phyloP scores from a whole-genome alignment of 2,888 invertebrate genomes.

The Drosophila falleni region DNA sequence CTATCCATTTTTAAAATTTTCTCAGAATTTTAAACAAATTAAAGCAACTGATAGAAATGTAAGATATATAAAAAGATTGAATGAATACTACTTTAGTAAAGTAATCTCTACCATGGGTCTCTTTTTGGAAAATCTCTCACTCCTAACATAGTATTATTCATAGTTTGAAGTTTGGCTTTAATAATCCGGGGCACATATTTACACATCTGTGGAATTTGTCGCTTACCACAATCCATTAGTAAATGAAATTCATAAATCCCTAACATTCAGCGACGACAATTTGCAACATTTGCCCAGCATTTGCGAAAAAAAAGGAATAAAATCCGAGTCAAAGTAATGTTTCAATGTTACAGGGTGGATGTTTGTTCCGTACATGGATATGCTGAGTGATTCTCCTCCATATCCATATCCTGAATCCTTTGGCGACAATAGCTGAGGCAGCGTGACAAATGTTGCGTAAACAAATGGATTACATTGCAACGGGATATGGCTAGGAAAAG shows the following conservation, averaged over 20 bases:
- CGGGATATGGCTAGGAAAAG: constrained; percentile 35
- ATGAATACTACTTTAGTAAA: neutral
- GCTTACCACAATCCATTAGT: constrained; percentile 76
- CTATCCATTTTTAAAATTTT: too few species aligned
- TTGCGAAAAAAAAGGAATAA: constrained; percentile 53
- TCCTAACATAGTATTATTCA: neutral
- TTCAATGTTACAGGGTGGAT: constrained; percentile 63
- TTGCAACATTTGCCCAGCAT: constrained; percentile 69
- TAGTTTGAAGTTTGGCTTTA: constrained; percentile 38
- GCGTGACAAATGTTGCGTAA: constrained; percentile 80
- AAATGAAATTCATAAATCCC: constrained; percentile 81
- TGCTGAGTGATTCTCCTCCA: constrained; percentile 48
- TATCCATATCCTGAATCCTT: constrained; percentile 38
- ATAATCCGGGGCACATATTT: constrained; percentile 63
- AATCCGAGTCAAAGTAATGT: constrained; percentile 67
- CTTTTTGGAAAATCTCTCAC: neutral
- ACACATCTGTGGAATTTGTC: constrained; percentile 68
- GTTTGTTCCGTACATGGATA: constrained; percentile 10
- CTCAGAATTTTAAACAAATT: too few species aligned
- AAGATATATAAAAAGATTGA: too few species aligned
- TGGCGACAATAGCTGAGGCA: constrained; percentile 26
- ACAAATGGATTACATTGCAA: constrained; percentile 73
- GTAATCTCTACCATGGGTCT: neutral
- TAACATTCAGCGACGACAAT: constrained; percentile 42
- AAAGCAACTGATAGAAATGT: neutral